Percentiles rank a stretch among this genome's conserved stretches.
Conservation (phyloP, 1,140 invertebrate species). For the Dendrolimus kikuchii region DNA sequence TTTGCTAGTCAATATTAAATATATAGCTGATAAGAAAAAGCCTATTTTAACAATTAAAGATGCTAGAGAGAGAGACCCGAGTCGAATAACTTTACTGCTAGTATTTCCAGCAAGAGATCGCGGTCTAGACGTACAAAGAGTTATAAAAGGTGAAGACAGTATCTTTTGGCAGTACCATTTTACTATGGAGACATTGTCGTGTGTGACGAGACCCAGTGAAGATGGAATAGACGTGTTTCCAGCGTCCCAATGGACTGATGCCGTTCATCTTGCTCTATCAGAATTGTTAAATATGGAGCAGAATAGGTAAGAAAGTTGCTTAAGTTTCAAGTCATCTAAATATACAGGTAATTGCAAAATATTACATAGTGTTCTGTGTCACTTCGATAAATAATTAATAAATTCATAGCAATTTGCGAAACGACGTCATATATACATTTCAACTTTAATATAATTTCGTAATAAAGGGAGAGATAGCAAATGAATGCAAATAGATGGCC, state of each 20-base stretch:
- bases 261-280: slow-evolving; percentile 74
- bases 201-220: slow-evolving; percentile 75
- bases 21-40: slow-evolving; percentile 51
- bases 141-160: slow-evolving; percentile 60
- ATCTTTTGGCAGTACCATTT: slow-evolving; percentile 73
- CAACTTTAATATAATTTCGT: too few species aligned
- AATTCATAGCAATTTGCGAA: too few species aligned
- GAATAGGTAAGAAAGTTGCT: slow-evolving; percentile 32
- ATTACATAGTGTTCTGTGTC: too few species aligned
- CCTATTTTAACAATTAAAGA: slow-evolving; percentile 75
- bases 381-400: too few species aligned
- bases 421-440: too few species aligned
- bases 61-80: slow-evolving; percentile 68
- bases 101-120: slow-evolving; percentile 26
- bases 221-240: slow-evolving; percentile 75
- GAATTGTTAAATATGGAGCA: slow-evolving; percentile 62
- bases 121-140: slow-evolving; percentile 49
- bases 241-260: slow-evolving; percentile 77
- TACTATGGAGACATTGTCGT: slow-evolving; percentile 77
- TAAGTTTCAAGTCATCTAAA: too few species aligned
- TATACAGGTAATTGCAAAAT: too few species aligned
- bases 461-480: too few species aligned
- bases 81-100: slow-evolving; percentile 19
- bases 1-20: slow-evolving; percentile 79
- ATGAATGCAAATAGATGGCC: too few species aligned